Percentiles rank a stretch among this genome's conserved stretches.
phyloP scores from a whole-genome alignment of 2,797 vertebrate genomes.

The Tragopan temminckii region DNA sequence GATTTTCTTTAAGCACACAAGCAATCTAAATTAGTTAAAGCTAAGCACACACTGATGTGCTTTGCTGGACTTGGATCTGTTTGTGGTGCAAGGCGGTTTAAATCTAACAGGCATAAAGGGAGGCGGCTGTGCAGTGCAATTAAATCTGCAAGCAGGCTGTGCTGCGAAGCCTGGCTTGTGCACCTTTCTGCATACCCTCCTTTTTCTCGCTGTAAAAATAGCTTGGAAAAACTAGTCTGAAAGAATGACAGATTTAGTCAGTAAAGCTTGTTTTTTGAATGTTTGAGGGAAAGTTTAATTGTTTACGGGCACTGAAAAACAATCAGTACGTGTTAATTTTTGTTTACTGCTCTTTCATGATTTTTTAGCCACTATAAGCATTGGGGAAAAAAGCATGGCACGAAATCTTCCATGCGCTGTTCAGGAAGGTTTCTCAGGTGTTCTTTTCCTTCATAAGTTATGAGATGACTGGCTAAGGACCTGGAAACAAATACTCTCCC shows the following conservation, averaged over 20 bases:
- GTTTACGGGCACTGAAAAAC: neutral
- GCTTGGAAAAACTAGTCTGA: neutral
- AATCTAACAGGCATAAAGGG: slow-evolving; percentile 61
- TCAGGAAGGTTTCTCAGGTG: neutral
- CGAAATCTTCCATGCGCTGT: neutral
- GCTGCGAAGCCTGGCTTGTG: neutral
- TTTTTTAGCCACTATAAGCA: neutral
- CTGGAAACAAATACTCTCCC: neutral
- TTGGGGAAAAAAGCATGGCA: neutral
- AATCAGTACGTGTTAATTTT: neutral
- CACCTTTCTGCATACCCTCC: neutral
- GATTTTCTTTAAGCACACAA: slow-evolving; percentile 31
- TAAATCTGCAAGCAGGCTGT: slow-evolving; percentile 42
- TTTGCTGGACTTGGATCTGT: slow-evolving; percentile 50
- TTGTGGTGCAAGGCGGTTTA: slow-evolving; percentile 35
- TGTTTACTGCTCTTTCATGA: neutral
- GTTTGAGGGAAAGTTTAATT: neutral
- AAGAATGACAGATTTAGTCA: neutral
- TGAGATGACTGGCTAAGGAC: neutral
- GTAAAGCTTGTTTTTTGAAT: neutral
- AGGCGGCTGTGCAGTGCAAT: slow-evolving; percentile 32
- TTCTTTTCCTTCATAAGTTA: slow-evolving; percentile 4
- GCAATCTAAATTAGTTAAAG: slow-evolving; percentile 44
- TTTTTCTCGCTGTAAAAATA: neutral
- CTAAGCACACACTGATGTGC: slow-evolving; percentile 37